Conservation (phyloP, 2,888 invertebrate species). For the Lepidochrysops patricia region DNA sequence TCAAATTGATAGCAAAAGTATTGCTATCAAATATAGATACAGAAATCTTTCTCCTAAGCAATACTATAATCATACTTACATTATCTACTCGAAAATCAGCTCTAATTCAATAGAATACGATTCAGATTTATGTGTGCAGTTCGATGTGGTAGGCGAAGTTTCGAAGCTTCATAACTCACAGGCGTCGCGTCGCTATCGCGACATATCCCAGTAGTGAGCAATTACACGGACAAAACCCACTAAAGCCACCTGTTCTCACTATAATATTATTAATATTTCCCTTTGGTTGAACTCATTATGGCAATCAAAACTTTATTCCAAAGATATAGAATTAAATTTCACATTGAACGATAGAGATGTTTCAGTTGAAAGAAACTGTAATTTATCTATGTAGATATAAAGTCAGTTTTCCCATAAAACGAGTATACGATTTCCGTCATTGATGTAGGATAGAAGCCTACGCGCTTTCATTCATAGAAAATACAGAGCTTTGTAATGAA, state of each 20-base stretch:
- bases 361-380: constrained; percentile 19
- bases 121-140: not conserved
- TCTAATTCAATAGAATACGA: not conserved
- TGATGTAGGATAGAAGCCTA: constrained; percentile 59
- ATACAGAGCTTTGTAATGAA: constrained; percentile 62
- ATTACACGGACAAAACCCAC: constrained; percentile 59
- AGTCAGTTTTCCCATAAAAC: constrained; percentile 24
- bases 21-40: not conserved
- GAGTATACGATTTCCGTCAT: constrained; percentile 26
- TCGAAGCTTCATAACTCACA: constrained; percentile 41
- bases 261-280: constrained; percentile 51
- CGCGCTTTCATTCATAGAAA: constrained; percentile 65
- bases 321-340: constrained; percentile 28
- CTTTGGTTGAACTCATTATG: constrained; percentile 20
- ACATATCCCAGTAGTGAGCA: constrained; percentile 52
- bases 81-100: not conserved
- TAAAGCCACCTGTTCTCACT: constrained; percentile 62
- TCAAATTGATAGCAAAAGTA: not conserved
- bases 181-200: constrained; percentile 45
- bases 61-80: not conserved
- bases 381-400: constrained; percentile 22
- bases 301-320: constrained; percentile 28
- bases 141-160: constrained; percentile 14
- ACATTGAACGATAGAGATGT: constrained; percentile 12
- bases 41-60: not conserved